Percentiles rank a stretch among this genome's conserved stretches.
phyloP scores from a whole-genome alignment of 2,888 invertebrate genomes.

The Notodonta dromedarius region DNA sequence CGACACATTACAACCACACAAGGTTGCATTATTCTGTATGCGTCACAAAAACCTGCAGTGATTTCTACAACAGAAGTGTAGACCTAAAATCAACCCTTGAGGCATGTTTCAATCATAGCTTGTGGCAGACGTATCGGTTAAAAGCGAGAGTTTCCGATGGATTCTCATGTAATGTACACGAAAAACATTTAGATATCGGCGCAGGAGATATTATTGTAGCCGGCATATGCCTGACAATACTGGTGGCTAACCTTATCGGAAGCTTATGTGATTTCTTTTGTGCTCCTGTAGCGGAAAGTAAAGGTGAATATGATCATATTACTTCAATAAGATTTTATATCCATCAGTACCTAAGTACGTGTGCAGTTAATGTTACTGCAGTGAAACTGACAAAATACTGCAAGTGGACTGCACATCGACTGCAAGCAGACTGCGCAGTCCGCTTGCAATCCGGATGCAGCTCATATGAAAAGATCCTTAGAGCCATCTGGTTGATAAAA shows the following conservation, averaged over 20 bases:
- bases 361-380: too few species aligned
- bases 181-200: constrained; percentile 12
- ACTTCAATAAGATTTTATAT: too few species aligned
- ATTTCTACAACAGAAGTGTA: constrained; percentile 34
- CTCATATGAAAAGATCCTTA: too few species aligned
- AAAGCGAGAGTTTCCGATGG: constrained; percentile 20
- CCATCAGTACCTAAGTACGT: too few species aligned
- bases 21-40: constrained; percentile 65
- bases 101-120: constrained; percentile 33
- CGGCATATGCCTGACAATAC: constrained; percentile 8
- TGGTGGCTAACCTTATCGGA: constrained; percentile 24
- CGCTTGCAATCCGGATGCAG: too few species aligned
- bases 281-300: not conserved
- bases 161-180: constrained; percentile 15
- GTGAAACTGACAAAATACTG: too few species aligned
- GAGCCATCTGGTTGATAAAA: too few species aligned
- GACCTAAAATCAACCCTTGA: constrained; percentile 25
- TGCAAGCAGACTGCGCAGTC: too few species aligned
- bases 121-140: constrained; percentile 22
- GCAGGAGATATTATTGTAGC: constrained; percentile 20
- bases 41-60: constrained; percentile 58
- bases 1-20: constrained; percentile 70
- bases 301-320: not conserved
- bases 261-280: constrained; percentile 19
- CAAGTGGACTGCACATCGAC: too few species aligned